Evolutionary conservation across 2,888 invertebrate species (phyloP), one percentile per base, ranked within the genome.

Genomic region (Drosophila paracracens): DNA sequence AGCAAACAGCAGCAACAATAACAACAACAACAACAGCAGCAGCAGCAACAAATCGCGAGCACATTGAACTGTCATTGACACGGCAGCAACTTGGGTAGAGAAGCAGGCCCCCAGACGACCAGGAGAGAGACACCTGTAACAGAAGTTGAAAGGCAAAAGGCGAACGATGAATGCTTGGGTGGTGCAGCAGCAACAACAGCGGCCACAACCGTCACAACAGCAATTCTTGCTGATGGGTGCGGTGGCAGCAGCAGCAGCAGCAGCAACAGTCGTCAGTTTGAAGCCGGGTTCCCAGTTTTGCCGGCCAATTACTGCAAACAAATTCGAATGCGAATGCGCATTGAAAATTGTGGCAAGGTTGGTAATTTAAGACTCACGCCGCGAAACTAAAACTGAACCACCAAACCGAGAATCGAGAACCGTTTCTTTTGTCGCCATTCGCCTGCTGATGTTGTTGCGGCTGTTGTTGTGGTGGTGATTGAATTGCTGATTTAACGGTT

Each of bases 41-140:
- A 67, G 43, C 70, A 82, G 68, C 70, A 79, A 80, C 80, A 88
- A 88, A 85, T 83, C 81, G 83, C 79, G 84, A 84, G 91, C 85
- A 84, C 83, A 90, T 92, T 88, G 89, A 91, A 91, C 91, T 91
- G 91, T 89, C 92, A 91, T 90, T 91, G 91, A 92, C 92, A 90
- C 92, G 83, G 82, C 85, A 80, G 59, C 87, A 78, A 78, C 64
- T 72, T 59, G 63, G 52, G 66, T 31, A 56, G 60, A 76, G 66
- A 76, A 69, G 36, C 70, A 31, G 62, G 54, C 68, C 73, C 51
- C 53, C 75, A 73, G 68, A 76, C 51, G 48, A 63, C 33, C 70
- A 38, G 35, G 60, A 76, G 75, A 67, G 76, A 86, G 88, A 85
- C 85, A 85, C 85, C 85, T 85, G 85, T 85, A 85, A 71, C 82